These are phyloP conservation scores for Acipenser transmontanus DNA, from an alignment of 2,797 vertebrate genomes.

Conservation along the genomic window DNA sequence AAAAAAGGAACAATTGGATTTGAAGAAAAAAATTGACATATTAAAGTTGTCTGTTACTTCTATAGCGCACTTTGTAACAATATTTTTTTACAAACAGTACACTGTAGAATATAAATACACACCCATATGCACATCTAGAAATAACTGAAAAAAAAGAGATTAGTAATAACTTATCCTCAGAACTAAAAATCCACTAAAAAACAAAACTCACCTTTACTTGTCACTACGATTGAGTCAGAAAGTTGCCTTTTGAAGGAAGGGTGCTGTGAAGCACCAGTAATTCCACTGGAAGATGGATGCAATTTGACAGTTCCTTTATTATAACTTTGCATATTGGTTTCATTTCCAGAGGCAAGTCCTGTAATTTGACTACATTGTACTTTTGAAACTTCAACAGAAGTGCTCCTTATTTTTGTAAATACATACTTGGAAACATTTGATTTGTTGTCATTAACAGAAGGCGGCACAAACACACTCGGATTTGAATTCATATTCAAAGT, in stretches of 20 bases:
- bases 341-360: slow-evolving; percentile 23
- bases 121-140: no score
- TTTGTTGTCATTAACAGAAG: no score
- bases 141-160: no score
- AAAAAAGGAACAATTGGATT: no score
- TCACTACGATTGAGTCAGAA: slow-evolving; percentile 2
- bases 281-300: neutral
- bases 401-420: slow-evolving; percentile 47
- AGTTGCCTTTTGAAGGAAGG: slow-evolving; percentile 43
- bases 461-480: slow-evolving; percentile 29
- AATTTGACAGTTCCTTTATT: slow-evolving; percentile 27
- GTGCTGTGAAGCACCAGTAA: neutral
- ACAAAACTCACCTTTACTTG: slow-evolving; percentile 34
- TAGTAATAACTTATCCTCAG: no score
- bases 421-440: slow-evolving; percentile 40
- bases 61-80: no score
- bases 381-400: slow-evolving; percentile 22
- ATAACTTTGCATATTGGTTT: slow-evolving; percentile 29
- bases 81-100: no score
- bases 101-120: no score
- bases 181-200: neutral
- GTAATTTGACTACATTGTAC: slow-evolving; percentile 19
- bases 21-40: no score
- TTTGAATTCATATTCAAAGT: neutral
- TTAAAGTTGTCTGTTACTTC: no score